These are phyloP conservation scores for Drosophila sp. DNA, from an alignment of 1,140 invertebrate species.

Conservation along the genomic window DNA sequence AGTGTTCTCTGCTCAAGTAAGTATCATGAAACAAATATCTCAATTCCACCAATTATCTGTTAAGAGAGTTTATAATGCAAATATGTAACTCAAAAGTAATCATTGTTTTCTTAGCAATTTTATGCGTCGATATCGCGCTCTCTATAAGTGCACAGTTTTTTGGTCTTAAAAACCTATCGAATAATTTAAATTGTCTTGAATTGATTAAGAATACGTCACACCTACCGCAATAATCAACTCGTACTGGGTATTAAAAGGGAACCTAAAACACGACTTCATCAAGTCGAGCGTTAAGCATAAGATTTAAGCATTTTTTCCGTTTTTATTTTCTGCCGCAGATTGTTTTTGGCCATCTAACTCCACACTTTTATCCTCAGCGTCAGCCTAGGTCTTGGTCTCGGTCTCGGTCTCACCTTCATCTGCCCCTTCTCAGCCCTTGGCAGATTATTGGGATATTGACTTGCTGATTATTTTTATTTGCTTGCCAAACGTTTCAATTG, in stretches of 20 bases:
- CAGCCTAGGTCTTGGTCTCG: too few species aligned
- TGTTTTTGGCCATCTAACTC: constrained; percentile 1
- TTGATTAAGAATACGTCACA: neutral
- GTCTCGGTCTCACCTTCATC: neutral
- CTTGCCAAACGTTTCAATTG: constrained; percentile 65
- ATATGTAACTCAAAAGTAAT: too few species aligned
- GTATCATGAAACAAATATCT: too few species aligned
- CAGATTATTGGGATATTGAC: constrained; percentile 57
- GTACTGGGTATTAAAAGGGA: neutral
- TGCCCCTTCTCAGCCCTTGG: neutral
- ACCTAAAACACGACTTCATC: neutral
- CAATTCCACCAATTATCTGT: too few species aligned
- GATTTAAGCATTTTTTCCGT: constrained; percentile 60
- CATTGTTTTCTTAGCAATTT: too few species aligned
- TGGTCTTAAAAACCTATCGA: too few species aligned
- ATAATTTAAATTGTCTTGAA: too few species aligned
- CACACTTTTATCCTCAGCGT: neutral
- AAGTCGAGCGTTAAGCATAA: constrained; percentile 26
- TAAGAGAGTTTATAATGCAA: too few species aligned
- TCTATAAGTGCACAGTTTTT: too few species aligned
- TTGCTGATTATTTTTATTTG: constrained; percentile 81
- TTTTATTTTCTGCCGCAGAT: constrained; percentile 24
- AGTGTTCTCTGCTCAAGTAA: too few species aligned
- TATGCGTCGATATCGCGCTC: too few species aligned
- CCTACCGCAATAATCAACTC: neutral